Evolutionary conservation across 2,888 invertebrate species (phyloP), one percentile per base, ranked within the genome.

Genomic region (Luperina testacea): DNA sequence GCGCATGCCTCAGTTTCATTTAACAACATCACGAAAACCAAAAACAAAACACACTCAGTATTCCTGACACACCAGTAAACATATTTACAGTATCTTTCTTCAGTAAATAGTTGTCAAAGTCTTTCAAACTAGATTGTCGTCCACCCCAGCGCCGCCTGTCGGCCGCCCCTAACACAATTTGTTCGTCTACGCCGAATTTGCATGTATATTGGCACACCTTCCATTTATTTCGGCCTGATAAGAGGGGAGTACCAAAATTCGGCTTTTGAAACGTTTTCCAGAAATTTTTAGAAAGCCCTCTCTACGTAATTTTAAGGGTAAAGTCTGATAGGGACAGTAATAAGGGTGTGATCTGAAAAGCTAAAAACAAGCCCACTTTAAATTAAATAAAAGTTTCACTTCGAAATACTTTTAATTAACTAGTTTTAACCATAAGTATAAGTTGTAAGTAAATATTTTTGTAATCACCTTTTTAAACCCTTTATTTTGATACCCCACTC

Each of bases 141-240:
- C 70, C 79, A 75, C 53, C 78, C 67, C 42, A 42, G 38, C 63
- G 61, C 8, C 42, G 68, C 65, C 32, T 77, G 71, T 72, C 79
- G 72, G 75, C 75, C 76, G 70, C 73, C 67, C 75, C 82, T 90
- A 92, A 92, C 89, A 87, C 91, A 92, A 92, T 92, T 92, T 92
- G 91, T 90, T 84, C 86, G 89, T 90, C 90, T 89, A 77, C 74
- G 71, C 64, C 53, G 79, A 89, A 93, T 93, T 93, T 93, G 91
- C 93, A 93, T 93, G 89, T 92, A 91, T 93, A 93, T 93, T 92
- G 90, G 83, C 77, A 78, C 83, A 85, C 85, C 85, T 85, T 82
- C 83, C 85, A 85, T 85, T 85, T 85, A 85, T 78, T 76, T 74
- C 57, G 24, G 27, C 5, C 75, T 85, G 85, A 85, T 85, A 85